Base-by-base conservation (phyloP, 2,113 vertebrate genomes). In the Oreochromis tanganicae region DNA sequence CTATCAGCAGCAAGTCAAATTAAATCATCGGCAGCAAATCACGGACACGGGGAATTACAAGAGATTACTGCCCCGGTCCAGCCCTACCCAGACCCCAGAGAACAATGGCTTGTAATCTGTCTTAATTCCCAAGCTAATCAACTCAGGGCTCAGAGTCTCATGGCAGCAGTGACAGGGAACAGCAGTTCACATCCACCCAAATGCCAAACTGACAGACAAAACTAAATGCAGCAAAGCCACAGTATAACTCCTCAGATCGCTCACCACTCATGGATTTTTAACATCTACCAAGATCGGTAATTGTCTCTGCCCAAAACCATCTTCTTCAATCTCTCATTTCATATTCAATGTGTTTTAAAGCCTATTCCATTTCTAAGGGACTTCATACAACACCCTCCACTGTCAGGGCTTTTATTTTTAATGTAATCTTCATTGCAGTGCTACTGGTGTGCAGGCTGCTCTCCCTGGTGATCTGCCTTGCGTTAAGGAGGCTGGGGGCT, bases 41-140 rank as follows among this genome's bases (percentile, higher is more conserved):
- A 94, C 27, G 16, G 82, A 94, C 80, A 91, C 55, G 48, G 81
- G 83, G 92, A 92, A 95, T 96, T 95, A 96, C 84, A 94, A 80
- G 78, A 94, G 94, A 95, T 96, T 95, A 96, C 50, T 90, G 85
- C 83, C 85, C 73, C 41, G 24, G 84, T 78, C 88, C 81, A 6
- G 85, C 83, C 73, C 68, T 75, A 89, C 68, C 50, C 85, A 68
- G 82, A 87, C 90, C 78, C 75, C 87, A n/a, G 85, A 89, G 91
- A 96, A 95, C 94, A 94, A 95, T 93, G 88, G 89, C 56, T 84
- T 89, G 86, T 95, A 95, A 97, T 95, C 96, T 85, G 89, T 87
- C 81, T 94, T 95, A 95, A 96, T 95, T 93, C 95, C 86, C 85
- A 73, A 73, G 91, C 86, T 95, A 95, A 96, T 96, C 90, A 96